Base-by-base conservation (phyloP, 2,797 vertebrate species). In the Anguilla marmorata region DNA sequence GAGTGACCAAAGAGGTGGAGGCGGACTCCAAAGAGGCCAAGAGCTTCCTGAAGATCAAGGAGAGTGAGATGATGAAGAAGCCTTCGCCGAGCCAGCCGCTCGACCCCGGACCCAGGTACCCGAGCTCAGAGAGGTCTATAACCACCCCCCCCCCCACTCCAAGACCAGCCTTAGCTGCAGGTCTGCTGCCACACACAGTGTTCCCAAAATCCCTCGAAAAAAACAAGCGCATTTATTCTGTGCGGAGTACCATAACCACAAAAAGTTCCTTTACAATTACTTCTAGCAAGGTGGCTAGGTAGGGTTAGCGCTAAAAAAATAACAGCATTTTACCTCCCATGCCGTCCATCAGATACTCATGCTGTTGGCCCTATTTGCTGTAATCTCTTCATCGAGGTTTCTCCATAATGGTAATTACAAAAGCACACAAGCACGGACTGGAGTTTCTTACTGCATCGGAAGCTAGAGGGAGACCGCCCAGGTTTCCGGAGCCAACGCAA, bases 1-100 rank as follows among this genome's bases (percentile, higher is more conserved):
- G 98, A 93, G 97, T 99, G 63, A 96, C 96, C 87, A 97, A 99
- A 93, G 97, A 98, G 93, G 98, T 99, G 0, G 96, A 97, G 2
- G 95, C 95, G 3, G 91, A 96, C 86, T 99, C 98, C 33, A 97
- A 92, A 91, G 98, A 99, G 94, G 98, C 97, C 1, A 97, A 96
- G 91, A 95, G 86, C 87, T 99, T 96, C 86, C 93, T 99, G 85
- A 97, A 97, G 91, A 96, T 94, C 88, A 95, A 96, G 5, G 94
- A 96, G 88, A 93, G 96, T 37, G 92, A 93, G n/a, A 94, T 94
- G 0, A 86, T 89, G 76, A 33, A 87, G 33, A 37, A 88, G 37
- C 21, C 48, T 0, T 54, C 85, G 5, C 24, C 89, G 0, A 72
- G 58, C 8, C 60, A 85, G 50, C 41, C 90, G 27, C 66, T 88